Percentiles rank a stretch among this genome's conserved stretches.
phyloP scores from a whole-genome alignment of 2,113 vertebrate genomes.

The Suricata suricatta region DNA sequence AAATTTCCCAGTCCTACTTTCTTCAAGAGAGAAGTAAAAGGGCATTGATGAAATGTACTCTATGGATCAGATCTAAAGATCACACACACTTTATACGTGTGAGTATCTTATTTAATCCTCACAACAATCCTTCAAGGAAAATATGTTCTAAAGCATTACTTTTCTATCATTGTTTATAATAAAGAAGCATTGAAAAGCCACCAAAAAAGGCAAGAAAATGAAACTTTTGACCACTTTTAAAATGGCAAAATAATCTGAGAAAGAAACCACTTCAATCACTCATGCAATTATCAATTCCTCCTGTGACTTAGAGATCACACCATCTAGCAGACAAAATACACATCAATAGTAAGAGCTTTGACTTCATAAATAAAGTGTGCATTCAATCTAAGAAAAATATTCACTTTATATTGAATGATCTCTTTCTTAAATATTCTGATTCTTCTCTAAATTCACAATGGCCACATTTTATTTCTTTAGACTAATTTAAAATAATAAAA shows the following conservation, averaged over 20 bases:
- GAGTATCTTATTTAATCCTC: background rate
- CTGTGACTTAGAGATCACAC: background rate
- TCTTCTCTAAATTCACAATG: background rate
- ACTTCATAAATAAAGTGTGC: background rate
- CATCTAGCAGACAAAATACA: background rate
- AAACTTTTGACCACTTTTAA: background rate
- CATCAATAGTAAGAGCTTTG: background rate
- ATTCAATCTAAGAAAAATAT: background rate
- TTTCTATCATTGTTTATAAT: background rate
- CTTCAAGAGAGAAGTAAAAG: background rate
- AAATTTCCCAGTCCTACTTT: background rate
- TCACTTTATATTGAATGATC: background rate
- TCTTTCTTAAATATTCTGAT: background rate
- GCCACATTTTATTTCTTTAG: background rate
- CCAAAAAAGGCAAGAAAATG: background rate
- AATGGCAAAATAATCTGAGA: background rate
- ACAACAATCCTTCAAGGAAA: background rate
- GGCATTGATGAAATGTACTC: background rate
- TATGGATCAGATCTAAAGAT: background rate
- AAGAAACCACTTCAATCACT: background rate
- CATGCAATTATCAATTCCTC: background rate
- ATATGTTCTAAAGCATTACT: background rate
- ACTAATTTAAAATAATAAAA: background rate
- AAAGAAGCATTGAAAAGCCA: background rate
- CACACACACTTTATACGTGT: background rate